Base-by-base conservation (phyloP, 2,113 vertebrate genomes). In the Cepphus grylle region DNA sequence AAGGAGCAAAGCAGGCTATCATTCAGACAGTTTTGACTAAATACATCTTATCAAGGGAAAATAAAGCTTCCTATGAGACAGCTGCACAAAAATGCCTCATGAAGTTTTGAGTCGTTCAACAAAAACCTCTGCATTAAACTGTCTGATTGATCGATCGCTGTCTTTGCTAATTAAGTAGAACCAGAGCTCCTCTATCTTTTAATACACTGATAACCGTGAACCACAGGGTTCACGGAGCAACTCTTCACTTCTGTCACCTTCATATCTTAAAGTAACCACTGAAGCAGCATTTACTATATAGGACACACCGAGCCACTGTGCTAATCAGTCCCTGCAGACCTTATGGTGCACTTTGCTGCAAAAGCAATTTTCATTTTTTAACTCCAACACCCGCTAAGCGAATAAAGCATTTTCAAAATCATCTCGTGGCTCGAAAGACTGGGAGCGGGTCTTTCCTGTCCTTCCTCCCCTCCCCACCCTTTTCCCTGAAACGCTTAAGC, bases 291-390 rank as follows among this genome's bases (percentile, higher is more conserved):
- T 95, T 89, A 69, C 94, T 67, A 76, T 65, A 74, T 25, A 93
- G 96, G 94, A 95, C 93, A 97, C 65, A 74, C 42, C 59, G 30
- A 96, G 81, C 80, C 94, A 86, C 50, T 78, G 91, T 61, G 73
- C 92, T 97, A 93, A 97, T 97, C 85, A 8, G 91, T 97, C 96
- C 94, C 97, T 59, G 63, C 82, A 98, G 97, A 96, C 97, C 94
- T 97, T 71, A 84, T 12, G 61, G 86, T 49, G 89, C 74, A 50
- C 92, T 98, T 92, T 71, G 93, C 96, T 91, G 92, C 90, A 83
- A 95, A 97, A 97, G 92, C 92, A 94, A 94, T 98, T 97, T 96
- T 91, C 92, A 96, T 94, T 95, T 96, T 90, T 96, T 88, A 98
- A 94, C 86, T 96, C 86, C 76, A 97, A 67, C 93, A 91, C 58